Conservation (phyloP, 2,888 invertebrate species). For the Agapostemon virescens region DNA sequence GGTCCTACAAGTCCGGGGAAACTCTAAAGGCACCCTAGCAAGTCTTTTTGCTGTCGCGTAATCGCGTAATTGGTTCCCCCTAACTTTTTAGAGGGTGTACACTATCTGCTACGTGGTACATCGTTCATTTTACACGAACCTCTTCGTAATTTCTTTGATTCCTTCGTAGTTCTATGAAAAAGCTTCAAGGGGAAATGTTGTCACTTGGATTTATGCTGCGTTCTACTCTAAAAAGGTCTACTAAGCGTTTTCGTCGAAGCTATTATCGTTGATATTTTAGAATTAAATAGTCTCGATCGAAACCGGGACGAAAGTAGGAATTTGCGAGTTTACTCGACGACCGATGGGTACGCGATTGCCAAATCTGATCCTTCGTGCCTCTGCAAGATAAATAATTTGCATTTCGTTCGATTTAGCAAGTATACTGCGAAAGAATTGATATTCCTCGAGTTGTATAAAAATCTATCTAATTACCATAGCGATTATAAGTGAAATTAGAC, state of each 20-base stretch:
- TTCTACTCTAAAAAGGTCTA: background rate
- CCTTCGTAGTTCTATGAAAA: background rate
- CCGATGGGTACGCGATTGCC: background rate
- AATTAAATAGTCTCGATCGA: too few relatives aligned
- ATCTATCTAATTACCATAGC: too few relatives aligned
- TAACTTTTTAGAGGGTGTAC: background rate
- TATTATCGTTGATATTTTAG: too few relatives aligned
- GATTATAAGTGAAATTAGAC: too few relatives aligned
- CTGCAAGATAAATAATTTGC: too few relatives aligned
- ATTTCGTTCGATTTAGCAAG: too few relatives aligned
- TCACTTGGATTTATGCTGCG: background rate
- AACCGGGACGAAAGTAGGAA: background rate
- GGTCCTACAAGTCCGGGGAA: slow-evolving; percentile 71
- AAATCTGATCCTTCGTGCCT: background rate
- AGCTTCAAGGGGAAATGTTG: background rate
- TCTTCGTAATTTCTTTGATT: background rate
- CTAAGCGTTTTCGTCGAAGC: background rate
- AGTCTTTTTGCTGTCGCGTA: slow-evolving; percentile 21
- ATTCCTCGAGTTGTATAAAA: too few relatives aligned
- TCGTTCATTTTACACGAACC: too few relatives aligned
- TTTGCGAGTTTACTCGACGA: too few relatives aligned
- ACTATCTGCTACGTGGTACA: slow-evolving; percentile 40
- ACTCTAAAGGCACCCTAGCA: slow-evolving; percentile 76
- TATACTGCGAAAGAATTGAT: too few relatives aligned
- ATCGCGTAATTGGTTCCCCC: background rate